Evolutionary conservation across 2,888 invertebrate genomes (phyloP), one percentile per base, ranked within the genome.

Genomic region (Lasioglossum malachurum): DNA sequence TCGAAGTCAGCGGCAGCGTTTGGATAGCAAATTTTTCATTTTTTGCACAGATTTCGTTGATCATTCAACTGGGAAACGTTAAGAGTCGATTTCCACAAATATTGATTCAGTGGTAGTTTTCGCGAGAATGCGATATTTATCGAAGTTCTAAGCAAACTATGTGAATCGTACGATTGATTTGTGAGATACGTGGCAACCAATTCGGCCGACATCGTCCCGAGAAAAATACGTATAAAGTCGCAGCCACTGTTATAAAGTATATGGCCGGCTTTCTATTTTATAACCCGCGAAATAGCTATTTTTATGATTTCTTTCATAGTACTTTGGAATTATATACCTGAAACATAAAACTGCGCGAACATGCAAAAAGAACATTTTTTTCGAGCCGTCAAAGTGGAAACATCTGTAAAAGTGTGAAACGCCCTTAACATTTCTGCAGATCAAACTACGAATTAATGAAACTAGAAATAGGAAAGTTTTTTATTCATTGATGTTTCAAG

Each of bases 321-420:
- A 64, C 64, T 64, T 64, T 64, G 31, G 64, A 64, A 64, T 64
- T 64, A 64, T 64, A 64, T 64, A 64, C 64, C 16, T 64, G 31
- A 64, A 31, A 31, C 64, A 31, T 27, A 31, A 27, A 27, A 27
- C 27, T 27, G 27, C 60, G 27, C 27, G 27, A 16, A 60, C 60
- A 60, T 27, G 60, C 27, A 27, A 27, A 60, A 64, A 64, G 64
- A 64, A 64, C 31, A 64, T 31, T 64, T 64, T 60, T 27, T 31
- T 16, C 5, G 0, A 31, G 64, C 64, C 31, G 64, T 64, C 27
- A 14, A 64, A 64, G 27, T 16, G 14, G 27, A 64, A 14, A 31
- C 27, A 16, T 31, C 14, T 7, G 31, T 31, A 31, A 27, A 0
- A 60, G 14, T 1, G 23, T 53, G 23, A 53, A 53, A 53, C 23